phyloP scores from a whole-genome alignment of 2,113 vertebrate genomes.

The Mobula birostris region DNA sequence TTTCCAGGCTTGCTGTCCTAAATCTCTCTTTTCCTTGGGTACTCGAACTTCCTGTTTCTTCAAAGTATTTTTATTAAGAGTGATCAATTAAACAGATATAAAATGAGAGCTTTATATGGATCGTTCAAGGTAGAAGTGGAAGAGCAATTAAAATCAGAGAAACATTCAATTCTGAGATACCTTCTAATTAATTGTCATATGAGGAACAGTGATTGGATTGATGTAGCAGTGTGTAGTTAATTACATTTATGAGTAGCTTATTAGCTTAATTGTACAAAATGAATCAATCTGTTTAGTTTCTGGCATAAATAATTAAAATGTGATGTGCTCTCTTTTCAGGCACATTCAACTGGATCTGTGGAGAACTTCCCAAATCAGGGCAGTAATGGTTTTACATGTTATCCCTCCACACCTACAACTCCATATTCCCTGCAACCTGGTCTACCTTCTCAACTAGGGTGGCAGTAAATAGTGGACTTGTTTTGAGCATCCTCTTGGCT shows the following conservation, averaged over 20 bases:
- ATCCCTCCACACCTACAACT: conserved; percentile 73
- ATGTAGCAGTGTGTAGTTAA: background rate
- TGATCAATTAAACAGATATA: background rate
- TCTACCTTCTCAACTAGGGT: conserved; percentile 81
- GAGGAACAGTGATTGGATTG: background rate
- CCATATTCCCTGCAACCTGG: conserved; percentile 83
- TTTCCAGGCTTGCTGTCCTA: background rate
- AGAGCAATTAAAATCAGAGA: background rate
- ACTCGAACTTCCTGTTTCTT: too few species aligned
- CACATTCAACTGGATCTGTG: conserved; percentile 75
- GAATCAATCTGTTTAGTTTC: background rate
- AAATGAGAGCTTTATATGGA: background rate
- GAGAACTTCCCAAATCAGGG: conserved; percentile 80
- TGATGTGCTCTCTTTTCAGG: conserved; percentile 52
- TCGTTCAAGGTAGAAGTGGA: background rate
- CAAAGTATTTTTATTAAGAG: background rate
- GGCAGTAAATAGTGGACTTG: conserved; percentile 67
- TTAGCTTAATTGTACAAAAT: background rate
- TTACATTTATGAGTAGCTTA: background rate
- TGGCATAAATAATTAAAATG: background rate
- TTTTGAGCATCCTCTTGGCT: background rate
- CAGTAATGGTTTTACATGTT: conserved; percentile 80
- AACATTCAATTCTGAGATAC: background rate
- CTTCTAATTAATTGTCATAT: background rate
- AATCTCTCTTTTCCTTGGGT: too few species aligned